These are phyloP conservation scores for Caenorhabditis doughertyi DNA, from an alignment of 2,888 invertebrate genomes.

Conservation along the genomic window DNA sequence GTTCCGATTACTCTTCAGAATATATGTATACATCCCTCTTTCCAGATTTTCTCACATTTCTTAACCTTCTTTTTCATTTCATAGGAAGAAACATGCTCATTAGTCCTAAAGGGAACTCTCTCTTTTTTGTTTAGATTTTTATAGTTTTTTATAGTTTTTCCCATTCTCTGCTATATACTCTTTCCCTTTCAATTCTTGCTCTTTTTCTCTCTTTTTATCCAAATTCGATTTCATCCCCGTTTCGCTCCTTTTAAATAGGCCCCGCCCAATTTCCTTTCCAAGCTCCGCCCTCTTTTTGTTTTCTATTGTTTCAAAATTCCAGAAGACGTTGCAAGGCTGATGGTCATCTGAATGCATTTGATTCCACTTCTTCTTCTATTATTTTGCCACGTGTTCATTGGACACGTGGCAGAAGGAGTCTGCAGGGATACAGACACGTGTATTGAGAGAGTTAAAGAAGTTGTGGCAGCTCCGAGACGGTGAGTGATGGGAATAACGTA, in stretches of 20 bases:
- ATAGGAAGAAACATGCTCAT: constrained; percentile 14
- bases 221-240: background rate
- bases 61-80: background rate
- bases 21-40: constrained; percentile 26
- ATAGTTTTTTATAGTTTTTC: background rate
- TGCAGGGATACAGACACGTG: constrained; percentile 70
- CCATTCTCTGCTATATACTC: background rate
- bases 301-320: constrained; percentile 30
- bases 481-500: too few relatives aligned
- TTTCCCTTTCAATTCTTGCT: background rate
- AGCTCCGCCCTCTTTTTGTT: background rate
- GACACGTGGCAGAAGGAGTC: constrained; percentile 36
- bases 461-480: constrained; percentile 70
- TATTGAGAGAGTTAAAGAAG: constrained; percentile 67
- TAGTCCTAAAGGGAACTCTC: constrained; percentile 27
- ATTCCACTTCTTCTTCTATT: constrained; percentile 16
- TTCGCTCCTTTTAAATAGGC: background rate
- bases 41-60: constrained; percentile 43
- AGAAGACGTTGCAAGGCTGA: background rate
- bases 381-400: constrained; percentile 8
- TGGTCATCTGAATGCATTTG: background rate
- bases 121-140: background rate
- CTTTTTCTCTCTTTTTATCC: background rate
- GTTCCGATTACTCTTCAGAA: constrained; percentile 39
- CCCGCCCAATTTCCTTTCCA: background rate